These are phyloP conservation scores for Poeciliopsis occidentalis DNA, from an alignment of 2,113 vertebrate genomes.

Conservation along the genomic window DNA sequence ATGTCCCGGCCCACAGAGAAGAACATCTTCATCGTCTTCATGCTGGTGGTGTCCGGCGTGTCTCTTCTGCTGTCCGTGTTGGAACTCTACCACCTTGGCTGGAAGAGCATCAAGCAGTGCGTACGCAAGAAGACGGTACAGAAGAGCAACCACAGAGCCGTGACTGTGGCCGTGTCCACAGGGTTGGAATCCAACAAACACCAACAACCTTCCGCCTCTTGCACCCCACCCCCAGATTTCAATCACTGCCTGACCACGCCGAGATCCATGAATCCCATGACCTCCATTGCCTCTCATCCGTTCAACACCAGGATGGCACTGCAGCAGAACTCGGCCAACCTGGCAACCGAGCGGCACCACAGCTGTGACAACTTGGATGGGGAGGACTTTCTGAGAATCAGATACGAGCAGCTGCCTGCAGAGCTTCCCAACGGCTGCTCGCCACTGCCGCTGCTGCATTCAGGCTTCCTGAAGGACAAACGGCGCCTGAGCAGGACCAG, in stretches of 20 bases:
- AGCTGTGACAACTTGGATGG: slow-evolving; percentile 78
- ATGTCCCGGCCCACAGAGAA: slow-evolving; percentile 97
- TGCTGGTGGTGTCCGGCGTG: slow-evolving; percentile 90
- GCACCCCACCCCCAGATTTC: slow-evolving; percentile 91
- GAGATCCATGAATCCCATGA: slow-evolving; percentile 53
- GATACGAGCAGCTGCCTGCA: slow-evolving; percentile 71
- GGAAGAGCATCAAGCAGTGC: slow-evolving; percentile 83
- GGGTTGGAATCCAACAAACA: slow-evolving; percentile 69
- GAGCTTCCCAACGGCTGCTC: slow-evolving; percentile 71
- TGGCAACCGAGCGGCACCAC: slow-evolving; percentile 85
- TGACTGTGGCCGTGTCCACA: slow-evolving; percentile 19
- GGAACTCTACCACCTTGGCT: slow-evolving; percentile 92
- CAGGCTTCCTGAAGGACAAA: slow-evolving; percentile 84
- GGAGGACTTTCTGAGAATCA: slow-evolving; percentile 84
- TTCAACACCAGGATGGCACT: slow-evolving; percentile 89
- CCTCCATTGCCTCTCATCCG: slow-evolving; percentile 79
- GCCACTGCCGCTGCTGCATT: slow-evolving; percentile 69
- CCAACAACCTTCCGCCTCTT: slow-evolving; percentile 61
- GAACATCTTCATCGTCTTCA: slow-evolving; percentile 97
- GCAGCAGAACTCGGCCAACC: slow-evolving; percentile 91
- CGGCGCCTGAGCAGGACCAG: slow-evolving; percentile 90
- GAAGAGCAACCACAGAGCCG: slow-evolving; percentile 45
- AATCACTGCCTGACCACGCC: slow-evolving; percentile 83
- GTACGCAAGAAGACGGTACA: slow-evolving; percentile 41
- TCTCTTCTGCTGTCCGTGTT: slow-evolving; percentile 91